Percentiles rank a stretch among this genome's conserved stretches.
phyloP scores from a whole-genome alignment of 2,888 invertebrate genomes.

The Ferrisia virgata region DNA sequence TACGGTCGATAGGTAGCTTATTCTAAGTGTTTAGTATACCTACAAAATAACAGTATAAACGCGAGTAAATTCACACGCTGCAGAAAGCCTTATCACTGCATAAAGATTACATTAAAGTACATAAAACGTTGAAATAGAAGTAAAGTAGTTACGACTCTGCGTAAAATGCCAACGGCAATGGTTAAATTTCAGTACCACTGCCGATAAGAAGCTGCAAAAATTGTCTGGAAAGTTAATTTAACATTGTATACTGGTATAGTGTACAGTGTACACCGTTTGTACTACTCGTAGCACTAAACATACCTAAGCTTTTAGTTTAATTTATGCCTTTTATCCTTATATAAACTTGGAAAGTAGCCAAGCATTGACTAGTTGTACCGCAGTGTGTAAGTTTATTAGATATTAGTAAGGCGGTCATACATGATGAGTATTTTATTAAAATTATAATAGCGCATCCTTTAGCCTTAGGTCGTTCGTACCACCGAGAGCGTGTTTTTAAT shows the following conservation, averaged over 20 bases:
- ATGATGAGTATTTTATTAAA: conserved; percentile 9
- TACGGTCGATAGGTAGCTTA: neutral
- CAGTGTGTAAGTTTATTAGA: conserved; percentile 2
- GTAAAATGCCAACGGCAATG: neutral
- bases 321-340: conserved; percentile 10
- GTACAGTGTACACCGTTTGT: neutral
- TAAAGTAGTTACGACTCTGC: neutral
- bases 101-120: neutral
- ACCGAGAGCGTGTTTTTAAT: neutral
- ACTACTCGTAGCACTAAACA: neutral
- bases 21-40: neutral
- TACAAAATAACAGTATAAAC: neutral
- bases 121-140: neutral
- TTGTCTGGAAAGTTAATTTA: neutral
- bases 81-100: neutral
- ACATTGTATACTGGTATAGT: neutral
- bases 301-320: conserved; percentile 14
- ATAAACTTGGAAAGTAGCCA: neutral
- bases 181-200: neutral
- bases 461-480: neutral
- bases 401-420: neutral
- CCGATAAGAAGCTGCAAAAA: neutral
- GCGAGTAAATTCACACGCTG: neutral
- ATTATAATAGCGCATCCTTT: neutral
- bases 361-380: neutral